Evolutionary conservation across 1,140 invertebrate genomes (phyloP), one percentile per base, ranked within the genome.

Genomic region (Halyomorpha halys): DNA sequence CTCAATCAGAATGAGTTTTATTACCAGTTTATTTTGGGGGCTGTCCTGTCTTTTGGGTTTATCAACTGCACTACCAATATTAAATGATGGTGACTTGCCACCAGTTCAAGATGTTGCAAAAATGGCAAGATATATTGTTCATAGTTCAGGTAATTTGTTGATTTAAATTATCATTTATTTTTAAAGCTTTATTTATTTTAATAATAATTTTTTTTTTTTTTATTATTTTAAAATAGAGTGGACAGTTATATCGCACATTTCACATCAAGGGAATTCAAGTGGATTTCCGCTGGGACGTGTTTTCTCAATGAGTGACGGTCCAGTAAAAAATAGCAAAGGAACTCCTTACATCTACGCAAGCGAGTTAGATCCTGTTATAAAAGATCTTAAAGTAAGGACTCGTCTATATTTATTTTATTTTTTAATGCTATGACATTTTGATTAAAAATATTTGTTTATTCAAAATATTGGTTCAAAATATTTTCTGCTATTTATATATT

Each of bases 201-300:
- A n/a, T n/a, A n/a, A n/a, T n/a, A n/a, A n/a, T n/a, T 4, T 56
- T 68, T 71, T 68, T 65, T 60, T 67, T 54, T 65, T 49, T n/a
- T 49, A 70, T 73, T 25, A 69, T 2, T 39, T 39, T 39, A 83
- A 86, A 84, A 70, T 91, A 87, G 87, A 79, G 81, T 0, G 80
- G 34, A 39, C 34, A 39, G 34, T 87, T 0, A 74, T 90, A 21
- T 83, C 86, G 11, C 89, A 86, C 0, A 82, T 88, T 68, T 90
- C 87, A 18, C 80, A 79, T 0, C 73, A 82, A 65, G 69, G 76
- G 49, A 74, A 78, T 2, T 83, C 85, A 2, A 71, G 76, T 67
- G 80, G 81, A 0, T 90, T 81, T 73, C 89, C 90, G 2, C 87
- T 87, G 72, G 83, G 82, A 1, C 87, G 85, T 69, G 79, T 91